Conservation (phyloP, 2,888 invertebrate species). For the Xylota segnis region DNA sequence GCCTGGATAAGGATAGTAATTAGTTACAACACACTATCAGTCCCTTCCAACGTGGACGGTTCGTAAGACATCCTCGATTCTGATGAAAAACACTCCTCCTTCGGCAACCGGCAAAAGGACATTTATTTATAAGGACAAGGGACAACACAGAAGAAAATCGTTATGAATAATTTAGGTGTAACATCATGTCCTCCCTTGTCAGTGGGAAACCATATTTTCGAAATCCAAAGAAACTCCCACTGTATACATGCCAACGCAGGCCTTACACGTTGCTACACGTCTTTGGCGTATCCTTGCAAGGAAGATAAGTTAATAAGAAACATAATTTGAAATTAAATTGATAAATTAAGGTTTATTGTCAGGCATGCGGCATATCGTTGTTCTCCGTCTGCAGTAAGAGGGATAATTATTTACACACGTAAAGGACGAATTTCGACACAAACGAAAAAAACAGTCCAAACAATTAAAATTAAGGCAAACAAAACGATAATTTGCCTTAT, state of each 20-base stretch:
- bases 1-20: slow-evolving; percentile 59
- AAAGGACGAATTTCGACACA: slow-evolving; percentile 47
- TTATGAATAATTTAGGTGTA: slow-evolving; percentile 78
- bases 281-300: slow-evolving; percentile 66
- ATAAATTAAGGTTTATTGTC: slow-evolving; percentile 80
- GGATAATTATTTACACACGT: slow-evolving; percentile 80
- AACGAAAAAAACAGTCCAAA: slow-evolving; percentile 50
- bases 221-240: slow-evolving; percentile 44
- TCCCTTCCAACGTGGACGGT: slow-evolving; percentile 18
- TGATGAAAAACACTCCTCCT: slow-evolving; percentile 45
- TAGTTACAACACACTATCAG: slow-evolving; percentile 57
- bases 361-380: slow-evolving; percentile 71
- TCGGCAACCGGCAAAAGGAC: slow-evolving; percentile 22
- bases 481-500: slow-evolving; percentile 73
- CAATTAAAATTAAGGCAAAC: slow-evolving; percentile 75
- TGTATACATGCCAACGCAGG: slow-evolving; percentile 8
- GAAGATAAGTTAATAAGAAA: slow-evolving; percentile 74
- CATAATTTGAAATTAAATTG: slow-evolving; percentile 77
- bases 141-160: slow-evolving; percentile 59
- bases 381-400: background rate
- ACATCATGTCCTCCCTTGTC: slow-evolving; percentile 71
- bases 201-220: slow-evolving; percentile 64
- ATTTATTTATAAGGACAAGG: slow-evolving; percentile 69
- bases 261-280: slow-evolving; percentile 61
- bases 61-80: slow-evolving; percentile 30